Conservation (phyloP, 2,888 invertebrate genomes). For the Clostera curtula region DNA sequence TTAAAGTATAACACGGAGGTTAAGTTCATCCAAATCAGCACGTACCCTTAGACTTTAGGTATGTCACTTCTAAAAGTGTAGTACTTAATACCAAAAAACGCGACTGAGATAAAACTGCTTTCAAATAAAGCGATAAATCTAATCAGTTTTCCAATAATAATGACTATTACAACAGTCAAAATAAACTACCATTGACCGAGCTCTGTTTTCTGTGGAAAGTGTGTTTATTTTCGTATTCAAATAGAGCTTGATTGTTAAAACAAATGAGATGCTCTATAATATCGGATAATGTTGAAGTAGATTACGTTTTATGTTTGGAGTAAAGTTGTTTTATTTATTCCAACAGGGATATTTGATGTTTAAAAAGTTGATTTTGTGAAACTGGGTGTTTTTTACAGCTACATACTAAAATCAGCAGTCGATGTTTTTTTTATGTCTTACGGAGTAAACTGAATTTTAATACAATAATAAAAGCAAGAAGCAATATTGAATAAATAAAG, state of each 20-base stretch:
- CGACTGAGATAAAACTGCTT: constrained; percentile 6
- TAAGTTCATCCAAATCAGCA: too few species aligned
- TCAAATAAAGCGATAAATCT: constrained; percentile 18
- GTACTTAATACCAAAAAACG: too few species aligned
- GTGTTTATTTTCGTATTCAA: constrained; percentile 23
- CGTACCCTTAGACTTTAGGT: too few species aligned
- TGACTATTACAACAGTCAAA: constrained; percentile 16
- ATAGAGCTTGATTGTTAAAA: constrained; percentile 19
- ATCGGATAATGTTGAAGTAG: constrained; percentile 7
- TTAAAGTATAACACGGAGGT: too few species aligned
- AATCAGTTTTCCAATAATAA: constrained; percentile 10
- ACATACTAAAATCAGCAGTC: too few species aligned
- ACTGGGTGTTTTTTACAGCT: neutral
- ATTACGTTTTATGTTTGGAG: too few species aligned
- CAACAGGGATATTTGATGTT: neutral
- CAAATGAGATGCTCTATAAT: constrained; percentile 14
- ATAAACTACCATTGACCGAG: constrained; percentile 15
- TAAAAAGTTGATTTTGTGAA: neutral
- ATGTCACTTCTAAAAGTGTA: too few species aligned
- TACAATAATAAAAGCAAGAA: too few species aligned
- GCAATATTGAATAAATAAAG: neutral
- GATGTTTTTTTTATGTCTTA: too few species aligned
- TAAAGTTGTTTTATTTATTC: too few species aligned
- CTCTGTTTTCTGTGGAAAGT: constrained; percentile 19
- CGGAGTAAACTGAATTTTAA: too few species aligned